Conservation (phyloP, 35 echinoderm and acorn worm genomes). For the Apostichopus japonicus region DNA sequence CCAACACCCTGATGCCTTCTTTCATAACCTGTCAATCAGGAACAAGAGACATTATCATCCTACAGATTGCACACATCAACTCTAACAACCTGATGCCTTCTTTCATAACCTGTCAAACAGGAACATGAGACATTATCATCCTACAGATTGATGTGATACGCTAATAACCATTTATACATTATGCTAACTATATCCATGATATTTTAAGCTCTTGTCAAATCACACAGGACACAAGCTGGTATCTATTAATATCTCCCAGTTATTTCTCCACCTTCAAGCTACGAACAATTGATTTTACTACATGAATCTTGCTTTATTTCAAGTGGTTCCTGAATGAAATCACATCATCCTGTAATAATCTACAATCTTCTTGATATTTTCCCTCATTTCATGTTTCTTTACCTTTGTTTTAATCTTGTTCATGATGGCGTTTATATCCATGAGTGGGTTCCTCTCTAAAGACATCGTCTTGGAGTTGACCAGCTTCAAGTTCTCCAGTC, state of each 20-base stretch:
- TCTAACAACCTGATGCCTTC: conserved; percentile 88
- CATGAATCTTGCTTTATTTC: too few relatives aligned
- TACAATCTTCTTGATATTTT: background rate
- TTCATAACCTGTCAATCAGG: conserved; percentile 61
- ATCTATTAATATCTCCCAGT: too few relatives aligned
- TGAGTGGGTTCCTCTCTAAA: conserved; percentile 81
- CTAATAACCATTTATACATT: too few relatives aligned
- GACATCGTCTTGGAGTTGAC: conserved; percentile 79
- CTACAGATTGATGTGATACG: too few relatives aligned
- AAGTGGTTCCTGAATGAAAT: background rate
- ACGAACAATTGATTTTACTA: too few relatives aligned
- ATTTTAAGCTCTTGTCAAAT: too few relatives aligned
- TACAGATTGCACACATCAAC: background rate
- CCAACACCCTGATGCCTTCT: too few relatives aligned
- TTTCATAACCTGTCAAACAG: conserved; percentile 66
- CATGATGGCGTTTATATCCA: conserved; percentile 75
- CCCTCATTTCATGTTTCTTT: background rate
- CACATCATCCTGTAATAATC: background rate
- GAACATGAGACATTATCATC: too few relatives aligned
- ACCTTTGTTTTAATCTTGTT: conserved; percentile 96
- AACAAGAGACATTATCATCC: too few relatives aligned
- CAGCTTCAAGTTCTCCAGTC: conserved; percentile 72
- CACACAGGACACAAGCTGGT: too few relatives aligned
- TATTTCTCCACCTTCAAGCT: too few relatives aligned
- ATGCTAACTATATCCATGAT: too few relatives aligned